Percentiles rank a stretch among this genome's conserved stretches.
These are phyloP conservation scores for Coracias cyanogaster DNA, from an alignment of 2,797 vertebrate genomes.

Conservation along the genomic window DNA sequence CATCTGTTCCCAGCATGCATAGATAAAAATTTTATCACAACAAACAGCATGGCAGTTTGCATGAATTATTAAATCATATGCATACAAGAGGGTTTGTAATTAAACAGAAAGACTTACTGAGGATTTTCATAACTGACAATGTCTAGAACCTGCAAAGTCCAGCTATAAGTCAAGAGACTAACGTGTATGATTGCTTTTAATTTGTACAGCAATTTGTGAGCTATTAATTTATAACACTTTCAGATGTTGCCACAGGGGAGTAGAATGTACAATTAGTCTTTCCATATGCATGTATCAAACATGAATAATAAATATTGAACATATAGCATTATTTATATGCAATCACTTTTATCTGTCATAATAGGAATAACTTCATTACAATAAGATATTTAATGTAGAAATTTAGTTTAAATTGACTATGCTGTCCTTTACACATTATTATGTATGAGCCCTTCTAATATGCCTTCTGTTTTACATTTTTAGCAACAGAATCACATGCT, in stretches of 20 bases:
- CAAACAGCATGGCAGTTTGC: constrained; percentile 70
- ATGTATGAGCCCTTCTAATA: neutral
- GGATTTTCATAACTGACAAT: constrained; percentile 67
- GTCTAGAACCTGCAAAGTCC: constrained; percentile 50
- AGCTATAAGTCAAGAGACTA: constrained; percentile 61
- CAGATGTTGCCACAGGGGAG: neutral
- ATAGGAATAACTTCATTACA: constrained; percentile 9
- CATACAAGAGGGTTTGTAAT: constrained; percentile 65
- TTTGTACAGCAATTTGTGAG: constrained; percentile 46
- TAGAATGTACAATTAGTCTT: constrained; percentile 23
- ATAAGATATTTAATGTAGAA: constrained; percentile 21
- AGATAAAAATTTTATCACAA: constrained; percentile 78
- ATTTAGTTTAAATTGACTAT: constrained; percentile 7
- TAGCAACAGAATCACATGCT: neutral
- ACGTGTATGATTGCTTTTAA: constrained; percentile 55
- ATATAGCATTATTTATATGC: constrained; percentile 36
- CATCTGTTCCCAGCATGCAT: constrained; percentile 56
- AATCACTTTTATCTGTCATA: constrained; percentile 23
- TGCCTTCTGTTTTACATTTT: constrained; percentile 10
- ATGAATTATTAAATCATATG: constrained; percentile 78
- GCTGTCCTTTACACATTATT: neutral
- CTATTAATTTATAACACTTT: constrained; percentile 64
- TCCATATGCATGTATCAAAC: constrained; percentile 17
- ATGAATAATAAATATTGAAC: constrained; percentile 51
- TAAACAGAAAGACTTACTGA: constrained; percentile 66